Evolutionary conservation across 2,888 invertebrate genomes (phyloP).

Genomic region (Lampropteryx suffumata): DNA sequence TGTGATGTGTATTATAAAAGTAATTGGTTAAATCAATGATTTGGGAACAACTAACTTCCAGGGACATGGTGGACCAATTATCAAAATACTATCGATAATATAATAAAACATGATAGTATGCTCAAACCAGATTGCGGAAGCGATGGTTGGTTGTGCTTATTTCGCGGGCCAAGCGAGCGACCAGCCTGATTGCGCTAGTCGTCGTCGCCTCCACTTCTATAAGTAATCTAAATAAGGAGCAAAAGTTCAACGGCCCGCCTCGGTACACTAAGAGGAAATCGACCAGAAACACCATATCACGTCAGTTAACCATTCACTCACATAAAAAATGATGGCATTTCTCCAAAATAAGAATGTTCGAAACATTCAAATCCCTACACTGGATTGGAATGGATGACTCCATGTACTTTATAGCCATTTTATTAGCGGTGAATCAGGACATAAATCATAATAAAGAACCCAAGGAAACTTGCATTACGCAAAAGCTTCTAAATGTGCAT

Average conservation of each 20-base stretch:
- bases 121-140: conserved; percentile 67
- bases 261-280: conserved; percentile 63
- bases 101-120: too few species aligned
- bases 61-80: too few species aligned
- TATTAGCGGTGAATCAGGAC: not conserved
- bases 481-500: not conserved
- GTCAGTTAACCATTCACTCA: conserved; percentile 21
- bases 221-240: conserved; percentile 79
- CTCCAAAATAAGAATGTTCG: conserved; percentile 13
- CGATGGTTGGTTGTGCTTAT: conserved; percentile 61
- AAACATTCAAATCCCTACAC: not conserved
- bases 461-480: not conserved
- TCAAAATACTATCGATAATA: too few species aligned
- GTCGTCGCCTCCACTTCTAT: conserved; percentile 76
- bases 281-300: conserved; percentile 54
- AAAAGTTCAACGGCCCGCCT: conserved; percentile 77
- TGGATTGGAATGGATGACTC: not conserved
- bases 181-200: conserved; percentile 68
- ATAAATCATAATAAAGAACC: not conserved
- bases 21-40: too few species aligned
- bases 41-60: too few species aligned
- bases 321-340: conserved; percentile 19
- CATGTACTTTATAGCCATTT: not conserved
- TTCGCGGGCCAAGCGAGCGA: conserved; percentile 64
- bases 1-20: too few species aligned